phyloP scores from a whole-genome alignment of 1,140 invertebrate species.

The Papilio xuthus region DNA sequence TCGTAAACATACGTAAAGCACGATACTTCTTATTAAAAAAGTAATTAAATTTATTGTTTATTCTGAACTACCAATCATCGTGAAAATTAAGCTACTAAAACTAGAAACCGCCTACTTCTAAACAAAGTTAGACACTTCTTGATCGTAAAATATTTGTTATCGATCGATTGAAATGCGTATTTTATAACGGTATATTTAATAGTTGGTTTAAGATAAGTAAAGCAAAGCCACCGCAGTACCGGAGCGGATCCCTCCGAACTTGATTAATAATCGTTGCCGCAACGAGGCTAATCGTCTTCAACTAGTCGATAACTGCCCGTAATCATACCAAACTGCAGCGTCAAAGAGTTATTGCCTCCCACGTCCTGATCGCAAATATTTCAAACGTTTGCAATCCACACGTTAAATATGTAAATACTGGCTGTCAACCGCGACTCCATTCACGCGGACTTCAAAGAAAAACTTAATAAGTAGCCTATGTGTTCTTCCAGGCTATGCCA shows the following conservation, averaged over 20 bases:
- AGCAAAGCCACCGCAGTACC: constrained; percentile 7
- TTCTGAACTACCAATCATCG: not conserved
- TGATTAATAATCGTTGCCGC: constrained; percentile 26
- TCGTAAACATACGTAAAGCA: no score
- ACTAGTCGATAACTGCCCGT: constrained; percentile 48
- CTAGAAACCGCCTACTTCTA: not conserved
- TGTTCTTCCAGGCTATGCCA: no score
- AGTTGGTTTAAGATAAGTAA: constrained; percentile 31
- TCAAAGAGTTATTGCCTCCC: not conserved
- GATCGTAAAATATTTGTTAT: not conserved
- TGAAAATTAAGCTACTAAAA: not conserved
- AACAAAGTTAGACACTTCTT: not conserved
- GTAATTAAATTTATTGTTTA: not conserved
- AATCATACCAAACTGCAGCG: constrained; percentile 48
- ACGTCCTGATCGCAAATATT: not conserved
- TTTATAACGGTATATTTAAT: constrained; percentile 30
- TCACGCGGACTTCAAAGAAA: no score
- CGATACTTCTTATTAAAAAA: no score
- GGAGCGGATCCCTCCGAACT: constrained; percentile 23
- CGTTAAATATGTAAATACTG: not conserved
- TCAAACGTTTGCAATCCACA: not conserved
- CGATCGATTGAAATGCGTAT: constrained; percentile 2
- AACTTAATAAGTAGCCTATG: no score
- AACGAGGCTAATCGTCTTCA: constrained; percentile 50
- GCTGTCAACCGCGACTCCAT: not conserved